Base-by-base conservation (phyloP, 2,888 invertebrate genomes). In the Microctonus brassicae region DNA sequence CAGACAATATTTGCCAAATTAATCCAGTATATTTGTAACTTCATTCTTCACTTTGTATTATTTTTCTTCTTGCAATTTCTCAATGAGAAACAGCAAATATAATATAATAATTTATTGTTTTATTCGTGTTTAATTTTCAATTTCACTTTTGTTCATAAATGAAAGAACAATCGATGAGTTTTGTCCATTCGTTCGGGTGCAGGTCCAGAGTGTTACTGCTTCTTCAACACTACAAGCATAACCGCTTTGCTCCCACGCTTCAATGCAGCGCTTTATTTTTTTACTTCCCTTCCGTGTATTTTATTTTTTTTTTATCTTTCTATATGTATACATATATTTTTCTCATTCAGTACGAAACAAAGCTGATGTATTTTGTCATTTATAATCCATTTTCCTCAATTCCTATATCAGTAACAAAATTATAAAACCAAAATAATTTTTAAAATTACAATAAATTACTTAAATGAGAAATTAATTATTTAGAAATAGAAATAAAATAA, bases 191-290 rank as follows among this genome's bases (percentile, higher is more conserved):
- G 74, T 73, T 69, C 70, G 70, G 57, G 60, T 60, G 58, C 63
- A 65, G 68, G 69, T 74, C 70, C 67, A 69, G 68, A 69, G 65
- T 60, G 72, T 75, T 72, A 77, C 77, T 77, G 73, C 62, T 36
- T 47, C 58, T 62, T 71, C 67, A 47, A 33, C 17, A 33, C 64
- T 47, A 60, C 26, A 60, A 67, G 67, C 58, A 20, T 53, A 34
- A 22, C 26, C 34, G 53, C 53, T 7, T 47, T 47, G 22, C 52
- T 47, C 53, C 64, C 33, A 57, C 66, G 55, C 66, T 66, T 57
- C 26, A 55, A 47, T n/a, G 7, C 47, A 17, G 20, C 7, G 17
- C 7, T 17, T 47, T 17, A 7, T 47, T 47, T 47, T 6, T 47
- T 47, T n/a, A 4, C n/a, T 47, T 47, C 17, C 42, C 42, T 47